These are phyloP conservation scores for Drosophila affinis DNA, from an alignment of 2,888 invertebrate genomes.

Conservation along the genomic window DNA sequence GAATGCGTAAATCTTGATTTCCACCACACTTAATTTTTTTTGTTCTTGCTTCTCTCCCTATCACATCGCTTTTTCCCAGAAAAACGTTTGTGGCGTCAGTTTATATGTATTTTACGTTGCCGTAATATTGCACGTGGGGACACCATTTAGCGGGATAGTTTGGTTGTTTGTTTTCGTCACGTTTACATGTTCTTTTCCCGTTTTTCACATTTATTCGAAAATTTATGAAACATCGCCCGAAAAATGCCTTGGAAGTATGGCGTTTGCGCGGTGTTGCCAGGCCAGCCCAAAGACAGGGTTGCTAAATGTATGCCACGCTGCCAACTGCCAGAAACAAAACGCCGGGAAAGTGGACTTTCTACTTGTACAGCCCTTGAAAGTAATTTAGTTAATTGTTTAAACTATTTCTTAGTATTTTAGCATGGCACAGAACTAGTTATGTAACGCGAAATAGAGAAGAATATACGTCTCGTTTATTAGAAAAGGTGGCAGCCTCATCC, in stretches of 20 bases:
- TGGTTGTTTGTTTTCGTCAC: slow-evolving; percentile 28
- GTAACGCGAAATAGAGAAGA: slow-evolving; percentile 49
- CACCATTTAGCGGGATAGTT: slow-evolving; percentile 33
- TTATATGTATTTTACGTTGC: slow-evolving; percentile 27
- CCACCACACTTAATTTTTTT: slow-evolving; percentile 71
- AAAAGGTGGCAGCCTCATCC: slow-evolving; percentile 44
- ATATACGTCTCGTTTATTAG: slow-evolving; percentile 6
- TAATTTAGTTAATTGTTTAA: neutral
- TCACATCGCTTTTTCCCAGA: slow-evolving; percentile 56
- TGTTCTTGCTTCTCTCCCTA: slow-evolving; percentile 19
- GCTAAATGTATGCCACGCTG: slow-evolving; percentile 18
- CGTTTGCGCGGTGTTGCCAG: slow-evolving; percentile 67
- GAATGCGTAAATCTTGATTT: slow-evolving; percentile 67
- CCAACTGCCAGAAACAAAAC: neutral
- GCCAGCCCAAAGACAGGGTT: slow-evolving; percentile 55
- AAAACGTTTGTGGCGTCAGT: slow-evolving; percentile 38
- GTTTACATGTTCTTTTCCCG: slow-evolving; percentile 32
- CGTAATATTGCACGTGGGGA: slow-evolving; percentile 26
- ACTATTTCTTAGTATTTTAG: neutral
- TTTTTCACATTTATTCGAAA: slow-evolving; percentile 50
- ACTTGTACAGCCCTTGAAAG: neutral
- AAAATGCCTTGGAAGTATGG: slow-evolving; percentile 72
- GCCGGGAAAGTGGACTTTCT: neutral
- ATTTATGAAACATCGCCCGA: slow-evolving; percentile 60
- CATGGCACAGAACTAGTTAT: slow-evolving; percentile 18